A percentile compares a stretch with the other conserved stretches of the same genome.
Evolutionary conservation across 2,888 invertebrate species (phyloP).

Genomic region (Heliconius erato): DNA sequence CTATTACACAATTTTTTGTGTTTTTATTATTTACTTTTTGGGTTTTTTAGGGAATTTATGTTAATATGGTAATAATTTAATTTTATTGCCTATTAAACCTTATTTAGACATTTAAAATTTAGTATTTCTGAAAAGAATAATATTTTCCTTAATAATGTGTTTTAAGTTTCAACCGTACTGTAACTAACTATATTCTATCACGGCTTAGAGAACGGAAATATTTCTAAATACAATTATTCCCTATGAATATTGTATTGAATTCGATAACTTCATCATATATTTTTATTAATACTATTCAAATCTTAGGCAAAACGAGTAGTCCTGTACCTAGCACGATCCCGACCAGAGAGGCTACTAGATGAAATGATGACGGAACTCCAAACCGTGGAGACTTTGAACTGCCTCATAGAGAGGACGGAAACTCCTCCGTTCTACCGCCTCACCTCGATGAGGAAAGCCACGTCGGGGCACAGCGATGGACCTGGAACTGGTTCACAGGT

Average conservation of each 20-base stretch:
- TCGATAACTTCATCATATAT: too few species aligned
- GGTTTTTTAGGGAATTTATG: background rate
- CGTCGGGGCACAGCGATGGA: slow-evolving; percentile 87
- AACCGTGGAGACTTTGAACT: slow-evolving; percentile 98
- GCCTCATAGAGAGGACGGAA: slow-evolving; percentile 98
- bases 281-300: too few species aligned
- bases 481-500: slow-evolving; percentile 81
- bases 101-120: too few species aligned
- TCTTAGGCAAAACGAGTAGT: slow-evolving; percentile 97
- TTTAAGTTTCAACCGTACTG: too few species aligned
- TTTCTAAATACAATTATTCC: too few species aligned
- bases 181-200: too few species aligned
- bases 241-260: too few species aligned
- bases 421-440: slow-evolving; percentile 99
- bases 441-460: slow-evolving; percentile 95
- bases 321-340: slow-evolving; percentile 95
- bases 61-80: background rate
- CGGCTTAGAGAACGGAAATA: too few species aligned
- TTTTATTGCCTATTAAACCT: too few species aligned
- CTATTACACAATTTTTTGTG: background rate
- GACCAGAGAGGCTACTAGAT: slow-evolving; percentile 96
- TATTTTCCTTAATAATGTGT: too few species aligned
- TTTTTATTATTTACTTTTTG: too few species aligned
- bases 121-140: too few species aligned
- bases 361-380: slow-evolving; percentile 99